Evolutionary conservation across 92 coral and sea anemone species (phyloP), one percentile per base, ranked within the genome.

Genomic region (Pocillopora meandrina): DNA sequence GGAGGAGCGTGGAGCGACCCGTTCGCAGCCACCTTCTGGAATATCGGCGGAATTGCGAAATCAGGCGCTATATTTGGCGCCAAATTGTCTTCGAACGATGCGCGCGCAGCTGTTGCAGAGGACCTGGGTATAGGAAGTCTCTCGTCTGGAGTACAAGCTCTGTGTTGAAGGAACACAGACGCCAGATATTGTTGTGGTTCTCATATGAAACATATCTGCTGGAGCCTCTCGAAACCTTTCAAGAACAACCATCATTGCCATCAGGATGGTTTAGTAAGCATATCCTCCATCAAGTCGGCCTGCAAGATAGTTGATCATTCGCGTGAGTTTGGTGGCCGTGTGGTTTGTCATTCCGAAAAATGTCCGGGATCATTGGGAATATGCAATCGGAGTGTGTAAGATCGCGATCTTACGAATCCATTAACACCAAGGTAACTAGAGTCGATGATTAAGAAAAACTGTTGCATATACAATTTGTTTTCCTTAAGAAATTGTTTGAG

Each of bases 391-490:
- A 64, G 56, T 71, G 76, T 60, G 80, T 84, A 19, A 81, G 93
- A 55, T 92, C 95, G 74, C 84, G 93, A 26, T 92, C 95, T 10
- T 92, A 88, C 76, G 95, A 92, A 72, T 89, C 93, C n/a, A 74
- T 92, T n/a, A 92, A 92, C 85, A 90, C 93, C 18, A 92, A 90
- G 95, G 95, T 92, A 76, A 75, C 12, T 81, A 52, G 10, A 35
- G 5, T 65, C 20, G 67, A 56, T 3, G 56, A 52, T 65, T n/a
- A 58, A 78, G 10, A 17, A 55, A 20, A 17, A 52, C 10, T 33
- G 60, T 72, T 23, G 12, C 7, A 5, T 63, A 31, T 67, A 58
- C 81, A 2, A 12, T 77, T 3, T 21, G 12, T 16, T 35, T 10
- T 36, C 83, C 12, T 21, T 85, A 33, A 61, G 36, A 11, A 1